These are phyloP conservation scores for Beaufortia kweichowensis DNA, from an alignment of 2,113 vertebrate genomes.

Conservation along the genomic window DNA sequence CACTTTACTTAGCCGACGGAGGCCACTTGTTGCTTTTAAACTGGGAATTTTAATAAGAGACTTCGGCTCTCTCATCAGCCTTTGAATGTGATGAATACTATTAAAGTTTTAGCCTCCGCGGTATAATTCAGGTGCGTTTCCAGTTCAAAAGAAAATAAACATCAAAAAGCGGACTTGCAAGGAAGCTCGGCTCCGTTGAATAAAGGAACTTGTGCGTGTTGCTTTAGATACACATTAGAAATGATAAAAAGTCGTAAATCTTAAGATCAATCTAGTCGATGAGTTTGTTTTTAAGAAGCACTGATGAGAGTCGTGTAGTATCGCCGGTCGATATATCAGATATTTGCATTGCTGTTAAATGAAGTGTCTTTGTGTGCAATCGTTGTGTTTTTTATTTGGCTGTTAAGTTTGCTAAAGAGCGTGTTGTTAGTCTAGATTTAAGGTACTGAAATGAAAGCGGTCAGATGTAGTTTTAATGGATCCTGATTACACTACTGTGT, in stretches of 20 bases:
- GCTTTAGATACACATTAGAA: background rate
- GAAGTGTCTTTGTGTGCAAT: background rate
- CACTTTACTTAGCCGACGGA: conserved; percentile 8
- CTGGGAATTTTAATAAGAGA: conserved; percentile 40
- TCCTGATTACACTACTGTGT: background rate
- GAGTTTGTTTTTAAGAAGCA: too few relatives aligned
- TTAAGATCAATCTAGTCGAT: conserved; percentile 2
- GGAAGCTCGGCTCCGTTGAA: conserved; percentile 22
- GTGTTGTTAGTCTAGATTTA: background rate
- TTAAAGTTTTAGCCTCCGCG: background rate
- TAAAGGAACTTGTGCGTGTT: conserved; percentile 3
- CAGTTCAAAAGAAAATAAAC: conserved; percentile 26
- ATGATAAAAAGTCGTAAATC: background rate
- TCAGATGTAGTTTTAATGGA: background rate
- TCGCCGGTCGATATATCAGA: too few relatives aligned
- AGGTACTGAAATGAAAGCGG: too few relatives aligned
- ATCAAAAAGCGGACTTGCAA: conserved; percentile 19
- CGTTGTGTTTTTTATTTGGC: background rate
- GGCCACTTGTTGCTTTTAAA: conserved; percentile 7
- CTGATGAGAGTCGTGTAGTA: too few relatives aligned
- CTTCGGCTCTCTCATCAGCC: background rate
- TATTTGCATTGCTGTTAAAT: too few relatives aligned
- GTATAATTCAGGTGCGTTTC: conserved; percentile 25
- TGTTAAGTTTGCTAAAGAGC: background rate
- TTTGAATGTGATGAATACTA: conserved; percentile 20